These are phyloP conservation scores for Oreohelix idahoensis DNA, from an alignment of 1,140 invertebrate genomes.

Conservation along the genomic window DNA sequence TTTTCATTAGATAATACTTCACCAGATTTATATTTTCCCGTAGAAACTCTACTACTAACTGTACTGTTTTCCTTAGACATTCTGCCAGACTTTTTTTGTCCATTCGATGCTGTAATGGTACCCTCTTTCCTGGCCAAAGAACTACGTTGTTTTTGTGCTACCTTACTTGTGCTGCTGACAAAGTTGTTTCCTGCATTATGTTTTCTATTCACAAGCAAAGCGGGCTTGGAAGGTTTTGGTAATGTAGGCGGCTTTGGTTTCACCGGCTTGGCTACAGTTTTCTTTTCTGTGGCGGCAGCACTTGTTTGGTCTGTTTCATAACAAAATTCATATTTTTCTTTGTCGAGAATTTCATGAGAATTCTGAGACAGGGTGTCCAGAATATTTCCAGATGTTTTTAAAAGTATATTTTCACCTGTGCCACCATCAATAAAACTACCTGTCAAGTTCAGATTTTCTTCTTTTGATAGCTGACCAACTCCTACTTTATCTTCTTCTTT, in stretches of 20 bases:
- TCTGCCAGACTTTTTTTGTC: neutral
- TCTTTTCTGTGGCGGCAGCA: neutral
- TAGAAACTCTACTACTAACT: neutral
- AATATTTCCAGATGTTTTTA: neutral
- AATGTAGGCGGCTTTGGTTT: slow-evolving; percentile 6
- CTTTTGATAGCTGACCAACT: no score
- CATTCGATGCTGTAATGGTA: neutral
- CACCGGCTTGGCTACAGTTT: neutral
- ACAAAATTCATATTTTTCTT: neutral
- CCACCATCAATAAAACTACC: neutral
- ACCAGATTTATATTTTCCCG: neutral
- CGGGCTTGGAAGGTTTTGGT: neutral
- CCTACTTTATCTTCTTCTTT: neutral
- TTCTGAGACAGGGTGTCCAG: neutral
- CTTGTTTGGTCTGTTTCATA: neutral
- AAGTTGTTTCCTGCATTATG: neutral
- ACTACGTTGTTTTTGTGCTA: neutral
- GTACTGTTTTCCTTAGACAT: neutral
- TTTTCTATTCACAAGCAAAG: neutral
- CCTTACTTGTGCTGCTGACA: neutral
- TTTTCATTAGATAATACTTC: neutral
- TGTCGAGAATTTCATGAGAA: neutral
- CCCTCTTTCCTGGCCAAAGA: neutral
- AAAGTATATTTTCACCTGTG: no score
- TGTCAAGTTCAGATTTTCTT: no score